These are phyloP conservation scores for Thymelicus lineola DNA, from an alignment of 2,888 invertebrate genomes.

Conservation along the genomic window DNA sequence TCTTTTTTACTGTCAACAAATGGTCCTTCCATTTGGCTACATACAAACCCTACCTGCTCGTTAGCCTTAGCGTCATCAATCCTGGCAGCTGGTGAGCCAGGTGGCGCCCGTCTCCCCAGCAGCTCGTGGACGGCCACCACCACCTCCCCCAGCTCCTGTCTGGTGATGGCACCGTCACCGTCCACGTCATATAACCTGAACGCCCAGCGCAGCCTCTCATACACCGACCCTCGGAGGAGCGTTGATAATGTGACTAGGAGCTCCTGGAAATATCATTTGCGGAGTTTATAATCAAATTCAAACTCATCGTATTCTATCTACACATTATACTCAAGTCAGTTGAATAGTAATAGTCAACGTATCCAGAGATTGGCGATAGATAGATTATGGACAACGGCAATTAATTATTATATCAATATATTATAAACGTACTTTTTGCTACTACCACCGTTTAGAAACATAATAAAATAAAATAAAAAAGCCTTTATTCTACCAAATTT, in stretches of 20 bases:
- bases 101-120: slow-evolving; percentile 91
- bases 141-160: slow-evolving; percentile 95
- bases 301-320: too few species aligned
- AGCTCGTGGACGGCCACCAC: slow-evolving; percentile 95
- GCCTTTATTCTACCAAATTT: too few species aligned
- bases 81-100: slow-evolving; percentile 84
- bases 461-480: too few species aligned
- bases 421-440: too few species aligned
- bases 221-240: slow-evolving; percentile 95
- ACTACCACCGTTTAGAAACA: too few species aligned
- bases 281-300: too few species aligned
- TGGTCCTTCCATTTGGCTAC: neutral
- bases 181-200: slow-evolving; percentile 98
- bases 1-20: too few species aligned
- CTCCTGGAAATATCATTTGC: slow-evolving; percentile 87
- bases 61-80: slow-evolving; percentile 93
- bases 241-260: slow-evolving; percentile 97
- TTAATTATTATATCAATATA: too few species aligned
- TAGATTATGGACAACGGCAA: too few species aligned
- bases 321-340: too few species aligned
- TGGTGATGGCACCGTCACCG: slow-evolving; percentile 97
- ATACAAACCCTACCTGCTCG: slow-evolving; percentile 86
- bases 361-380: too few species aligned
- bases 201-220: slow-evolving; percentile 98
- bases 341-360: too few species aligned